Percentiles rank a stretch among this genome's conserved stretches.
Conservation (phyloP, 2,113 vertebrate species). For the Sphyrna mokarran region DNA sequence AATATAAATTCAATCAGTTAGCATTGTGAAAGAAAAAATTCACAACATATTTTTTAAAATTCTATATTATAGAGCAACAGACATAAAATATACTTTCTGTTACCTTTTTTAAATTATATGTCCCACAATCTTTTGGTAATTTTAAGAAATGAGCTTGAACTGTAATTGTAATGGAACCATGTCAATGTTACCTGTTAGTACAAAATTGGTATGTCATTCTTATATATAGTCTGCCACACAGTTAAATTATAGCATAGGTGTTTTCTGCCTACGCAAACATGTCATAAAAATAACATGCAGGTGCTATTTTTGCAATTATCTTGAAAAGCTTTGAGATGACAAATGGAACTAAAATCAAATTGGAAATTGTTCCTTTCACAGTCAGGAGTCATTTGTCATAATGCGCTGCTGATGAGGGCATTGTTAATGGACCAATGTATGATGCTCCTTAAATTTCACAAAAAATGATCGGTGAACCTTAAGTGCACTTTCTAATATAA, state of each 20-base stretch:
- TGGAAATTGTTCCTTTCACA: conserved; percentile 4
- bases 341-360: conserved; percentile 22
- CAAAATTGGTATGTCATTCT: neutral
- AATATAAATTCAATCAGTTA: neutral
- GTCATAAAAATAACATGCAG: conserved; percentile 20
- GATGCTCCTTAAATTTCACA: neutral
- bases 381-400: neutral
- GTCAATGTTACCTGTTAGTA: neutral
- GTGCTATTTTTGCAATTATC: neutral
- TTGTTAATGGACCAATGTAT: neutral
- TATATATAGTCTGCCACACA: neutral
- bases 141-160: neutral
- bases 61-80: neutral
- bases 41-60: neutral
- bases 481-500: conserved; percentile 20
- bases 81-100: neutral
- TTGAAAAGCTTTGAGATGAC: neutral
- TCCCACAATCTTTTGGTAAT: neutral
- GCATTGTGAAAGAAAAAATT: neutral
- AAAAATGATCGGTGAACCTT: neutral
- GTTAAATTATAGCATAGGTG: conserved; percentile 4
- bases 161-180: neutral
- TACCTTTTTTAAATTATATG: conserved; percentile 28
- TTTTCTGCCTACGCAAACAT: neutral
- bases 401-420: neutral